Conservation (phyloP, 2,888 invertebrate species). For the Nycteola revayana region DNA sequence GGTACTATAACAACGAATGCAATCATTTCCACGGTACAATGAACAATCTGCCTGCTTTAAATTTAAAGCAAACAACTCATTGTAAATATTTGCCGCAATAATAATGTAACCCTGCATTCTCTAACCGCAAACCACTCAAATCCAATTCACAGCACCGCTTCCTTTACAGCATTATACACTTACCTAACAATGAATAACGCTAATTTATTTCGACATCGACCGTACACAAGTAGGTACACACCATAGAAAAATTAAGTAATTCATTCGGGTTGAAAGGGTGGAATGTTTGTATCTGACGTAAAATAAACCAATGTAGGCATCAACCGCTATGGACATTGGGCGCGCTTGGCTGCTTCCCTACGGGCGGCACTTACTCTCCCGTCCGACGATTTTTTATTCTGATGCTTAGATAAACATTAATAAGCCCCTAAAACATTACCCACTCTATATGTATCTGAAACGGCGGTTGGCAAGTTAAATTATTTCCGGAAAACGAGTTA, state of each 20-base stretch:
- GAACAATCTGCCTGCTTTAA: constrained; percentile 15
- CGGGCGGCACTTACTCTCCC: constrained; percentile 55
- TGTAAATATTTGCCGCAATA: constrained; percentile 48
- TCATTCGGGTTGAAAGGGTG: constrained; percentile 77
- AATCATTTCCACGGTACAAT: constrained; percentile 17
- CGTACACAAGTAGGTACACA: constrained; percentile 56
- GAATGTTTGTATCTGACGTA: constrained; percentile 71
- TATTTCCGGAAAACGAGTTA: constrained; percentile 72
- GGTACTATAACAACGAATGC: constrained; percentile 19
- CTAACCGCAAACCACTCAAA: constrained; percentile 52
- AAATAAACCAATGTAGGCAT: constrained; percentile 70
- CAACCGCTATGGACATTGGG: constrained; percentile 61
- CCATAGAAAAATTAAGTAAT: constrained; percentile 78
- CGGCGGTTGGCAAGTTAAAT: constrained; percentile 65
- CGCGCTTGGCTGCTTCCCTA: constrained; percentile 66
- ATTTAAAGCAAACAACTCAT: constrained; percentile 16
- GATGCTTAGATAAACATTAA: constrained; percentile 78
- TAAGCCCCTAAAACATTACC: constrained; percentile 54
- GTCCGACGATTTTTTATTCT: constrained; percentile 66
- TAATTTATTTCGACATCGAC: constrained; percentile 72
- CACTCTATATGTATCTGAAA: constrained; percentile 56
- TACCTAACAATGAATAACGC: constrained; percentile 55
- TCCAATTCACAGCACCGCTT: constrained; percentile 50
- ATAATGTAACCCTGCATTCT: constrained; percentile 43
- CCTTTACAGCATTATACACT: constrained; percentile 39